Evolutionary conservation across 1,140 invertebrate genomes (phyloP).

Genomic region (Bombus consobrinus): DNA sequence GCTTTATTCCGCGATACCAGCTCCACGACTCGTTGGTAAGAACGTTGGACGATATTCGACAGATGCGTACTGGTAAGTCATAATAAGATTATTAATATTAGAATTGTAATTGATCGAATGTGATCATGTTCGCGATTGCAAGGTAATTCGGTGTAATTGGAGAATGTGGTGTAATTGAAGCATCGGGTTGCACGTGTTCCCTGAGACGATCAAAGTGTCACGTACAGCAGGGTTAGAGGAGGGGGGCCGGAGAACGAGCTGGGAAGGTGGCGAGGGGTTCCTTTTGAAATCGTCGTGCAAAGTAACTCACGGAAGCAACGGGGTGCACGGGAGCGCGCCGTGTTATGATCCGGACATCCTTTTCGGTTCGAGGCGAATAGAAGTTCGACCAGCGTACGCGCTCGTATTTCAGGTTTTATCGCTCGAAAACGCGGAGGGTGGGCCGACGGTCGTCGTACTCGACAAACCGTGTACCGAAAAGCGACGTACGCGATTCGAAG

Average conservation of each 20-base stretch:
- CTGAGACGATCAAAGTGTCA: background rate
- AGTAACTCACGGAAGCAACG: constrained; percentile 67
- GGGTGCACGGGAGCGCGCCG: constrained; percentile 45
- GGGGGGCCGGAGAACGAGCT: background rate
- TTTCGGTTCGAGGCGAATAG: constrained; percentile 55
- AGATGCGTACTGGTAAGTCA: constrained; percentile 5
- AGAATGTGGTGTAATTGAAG: background rate
- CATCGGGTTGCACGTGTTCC: background rate
- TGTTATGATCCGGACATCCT: constrained; percentile 81
- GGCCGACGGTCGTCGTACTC: constrained; percentile 26
- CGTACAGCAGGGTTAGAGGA: background rate
- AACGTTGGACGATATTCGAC: too few relatives aligned
- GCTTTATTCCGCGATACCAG: constrained; percentile 4
- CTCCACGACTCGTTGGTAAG: too few relatives aligned
- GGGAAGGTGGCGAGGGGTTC: constrained; percentile 9
- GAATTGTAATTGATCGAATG: background rate
- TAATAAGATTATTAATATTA: background rate
- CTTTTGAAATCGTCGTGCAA: constrained; percentile 58
- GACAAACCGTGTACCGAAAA: constrained; percentile 45
- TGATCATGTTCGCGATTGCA: background rate
- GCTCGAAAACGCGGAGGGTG: constrained; percentile 71
- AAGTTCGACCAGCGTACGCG: constrained; percentile 55
- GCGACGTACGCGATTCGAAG: background rate
- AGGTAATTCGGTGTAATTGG: background rate
- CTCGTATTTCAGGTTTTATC: constrained; percentile 82